phyloP scores from a whole-genome alignment of 2,113 vertebrate species.

The Cyphomyrus plagiostoma region DNA sequence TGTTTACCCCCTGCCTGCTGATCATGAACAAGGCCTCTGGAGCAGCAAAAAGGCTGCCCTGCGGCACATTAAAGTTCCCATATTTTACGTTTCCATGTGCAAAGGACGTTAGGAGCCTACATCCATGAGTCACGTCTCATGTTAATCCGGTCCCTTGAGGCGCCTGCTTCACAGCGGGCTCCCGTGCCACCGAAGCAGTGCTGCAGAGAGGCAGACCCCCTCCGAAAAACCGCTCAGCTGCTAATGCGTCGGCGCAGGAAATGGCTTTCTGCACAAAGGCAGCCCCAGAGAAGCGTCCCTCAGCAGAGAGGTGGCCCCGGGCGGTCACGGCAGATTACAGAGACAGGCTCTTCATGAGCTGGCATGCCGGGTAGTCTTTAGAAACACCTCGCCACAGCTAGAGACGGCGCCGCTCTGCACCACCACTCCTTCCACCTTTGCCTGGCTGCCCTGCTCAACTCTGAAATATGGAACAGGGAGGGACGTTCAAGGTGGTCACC shows the following conservation, averaged over 20 bases:
- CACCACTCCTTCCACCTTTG: not conserved
- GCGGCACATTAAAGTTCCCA: not conserved
- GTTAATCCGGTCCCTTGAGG: slow-evolving; percentile 28
- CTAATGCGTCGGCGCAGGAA: slow-evolving; percentile 15
- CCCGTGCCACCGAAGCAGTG: slow-evolving; percentile 5
- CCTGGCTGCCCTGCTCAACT: not conserved
- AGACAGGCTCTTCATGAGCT: not conserved
- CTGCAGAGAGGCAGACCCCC: slow-evolving; percentile 28
- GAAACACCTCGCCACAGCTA: not conserved
- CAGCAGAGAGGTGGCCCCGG: not conserved
- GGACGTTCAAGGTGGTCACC: not conserved
- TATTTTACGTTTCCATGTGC: slow-evolving; percentile 17
- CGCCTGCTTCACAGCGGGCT: slow-evolving; percentile 13
- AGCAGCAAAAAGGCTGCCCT: not conserved
- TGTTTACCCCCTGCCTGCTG: slow-evolving; percentile 5
- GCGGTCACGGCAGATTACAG: not conserved
- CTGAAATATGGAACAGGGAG: not conserved
- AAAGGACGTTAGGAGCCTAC: slow-evolving; percentile 23
- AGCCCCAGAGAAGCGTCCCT: not conserved
- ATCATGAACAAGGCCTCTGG: not conserved
- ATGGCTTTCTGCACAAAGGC: slow-evolving; percentile 15
- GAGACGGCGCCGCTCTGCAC: not conserved
- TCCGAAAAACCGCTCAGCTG: slow-evolving; percentile 26
- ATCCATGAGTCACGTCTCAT: not conserved
- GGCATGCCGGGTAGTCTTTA: not conserved